These are phyloP conservation scores for Pachydiplax longipennis DNA, from an alignment of 2,888 invertebrate genomes.

Conservation along the genomic window DNA sequence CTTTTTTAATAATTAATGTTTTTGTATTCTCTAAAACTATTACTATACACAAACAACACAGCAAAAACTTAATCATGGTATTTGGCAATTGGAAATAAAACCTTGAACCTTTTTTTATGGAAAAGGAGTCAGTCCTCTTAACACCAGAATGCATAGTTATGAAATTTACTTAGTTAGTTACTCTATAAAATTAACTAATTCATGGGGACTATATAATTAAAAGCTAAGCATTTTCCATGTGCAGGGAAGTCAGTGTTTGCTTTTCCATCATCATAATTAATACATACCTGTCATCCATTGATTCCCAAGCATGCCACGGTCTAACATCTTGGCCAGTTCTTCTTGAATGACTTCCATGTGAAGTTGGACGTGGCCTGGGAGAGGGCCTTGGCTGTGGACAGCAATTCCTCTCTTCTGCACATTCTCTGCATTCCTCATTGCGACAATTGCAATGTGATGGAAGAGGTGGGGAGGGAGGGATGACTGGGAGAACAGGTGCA, in stretches of 20 bases:
- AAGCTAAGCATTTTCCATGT: too few relatives aligned
- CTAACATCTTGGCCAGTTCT: conserved; percentile 14
- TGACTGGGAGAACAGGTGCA: conserved; percentile 57
- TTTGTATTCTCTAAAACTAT: too few relatives aligned
- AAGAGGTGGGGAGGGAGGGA: conserved; percentile 58
- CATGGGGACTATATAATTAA: too few relatives aligned
- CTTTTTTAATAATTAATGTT: too few relatives aligned
- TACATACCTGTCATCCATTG: conserved; percentile 59
- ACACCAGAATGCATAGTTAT: too few relatives aligned
- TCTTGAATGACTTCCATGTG: conserved; percentile 29
- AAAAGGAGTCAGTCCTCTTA: too few relatives aligned
- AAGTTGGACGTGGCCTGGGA: conserved; percentile 63
- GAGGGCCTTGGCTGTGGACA: conserved; percentile 66
- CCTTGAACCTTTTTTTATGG: too few relatives aligned
- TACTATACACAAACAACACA: too few relatives aligned
- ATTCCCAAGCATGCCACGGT: conserved; percentile 62
- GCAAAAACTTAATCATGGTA: too few relatives aligned
- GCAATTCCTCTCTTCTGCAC: conserved; percentile 56
- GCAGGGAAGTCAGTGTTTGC: conserved; percentile 51
- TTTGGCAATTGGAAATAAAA: too few relatives aligned
- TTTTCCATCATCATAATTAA: conserved; percentile 46
- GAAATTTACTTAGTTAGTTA: too few relatives aligned
- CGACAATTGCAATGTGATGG: conserved; percentile 69
- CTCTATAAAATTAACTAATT: too few relatives aligned
- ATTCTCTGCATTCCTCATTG: conserved; percentile 62